Evolutionary conservation across 2,888 invertebrate genomes (phyloP).

Genomic region (Dynastes maya): DNA sequence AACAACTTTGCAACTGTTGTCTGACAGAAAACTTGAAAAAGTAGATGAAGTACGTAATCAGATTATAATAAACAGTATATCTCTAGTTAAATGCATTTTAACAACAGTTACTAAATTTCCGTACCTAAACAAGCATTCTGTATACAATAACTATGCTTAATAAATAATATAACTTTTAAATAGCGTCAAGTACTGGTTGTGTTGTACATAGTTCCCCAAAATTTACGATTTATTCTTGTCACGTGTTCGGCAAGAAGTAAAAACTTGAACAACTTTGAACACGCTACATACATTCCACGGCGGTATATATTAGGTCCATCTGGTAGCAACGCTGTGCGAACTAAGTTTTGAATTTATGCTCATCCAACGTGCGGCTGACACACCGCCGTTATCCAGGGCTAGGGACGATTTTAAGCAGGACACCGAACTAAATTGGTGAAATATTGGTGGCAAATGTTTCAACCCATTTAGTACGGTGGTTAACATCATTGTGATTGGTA

Average conservation of each 20-base stretch:
- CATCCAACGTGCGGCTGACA: slow-evolving; percentile 57
- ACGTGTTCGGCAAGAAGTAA: slow-evolving; percentile 1
- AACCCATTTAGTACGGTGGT: slow-evolving; percentile 5
- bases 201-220: slow-evolving; percentile 17
- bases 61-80: no score
- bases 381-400: not conserved
- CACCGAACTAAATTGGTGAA: slow-evolving; percentile 23
- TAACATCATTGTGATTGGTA: not conserved
- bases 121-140: no score
- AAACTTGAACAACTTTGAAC: slow-evolving; percentile 20
- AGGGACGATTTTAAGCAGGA: slow-evolving; percentile 13
- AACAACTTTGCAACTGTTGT: no score
- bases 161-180: slow-evolving; percentile 2
- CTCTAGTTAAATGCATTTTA: no score
- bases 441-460: slow-evolving; percentile 27
- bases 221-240: slow-evolving; percentile 25
- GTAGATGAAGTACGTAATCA: no score
- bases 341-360: slow-evolving; percentile 59
- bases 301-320: slow-evolving; percentile 54
- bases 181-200: no score
- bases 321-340: slow-evolving; percentile 54
- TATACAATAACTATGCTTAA: not conserved
- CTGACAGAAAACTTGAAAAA: no score
- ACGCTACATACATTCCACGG: slow-evolving; percentile 21
- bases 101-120: no score